Base-by-base conservation (phyloP, 2,113 vertebrate species). In the Balaenoptera acutorostrata region DNA sequence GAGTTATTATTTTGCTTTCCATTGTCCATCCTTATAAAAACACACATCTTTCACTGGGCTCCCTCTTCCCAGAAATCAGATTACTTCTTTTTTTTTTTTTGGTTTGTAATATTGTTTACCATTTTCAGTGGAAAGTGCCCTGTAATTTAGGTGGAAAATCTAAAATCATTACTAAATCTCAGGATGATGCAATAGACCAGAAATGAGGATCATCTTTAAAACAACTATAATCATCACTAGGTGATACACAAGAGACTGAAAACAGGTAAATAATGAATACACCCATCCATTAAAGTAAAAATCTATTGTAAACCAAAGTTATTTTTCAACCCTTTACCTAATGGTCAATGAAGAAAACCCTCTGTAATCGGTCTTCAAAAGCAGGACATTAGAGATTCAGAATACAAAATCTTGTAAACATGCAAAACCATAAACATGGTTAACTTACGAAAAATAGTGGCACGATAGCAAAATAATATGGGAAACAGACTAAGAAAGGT, bases 1-100 rank as follows among this genome's bases (percentile, higher is more conserved):
- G 99, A 99, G 99, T 99, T 99, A 99, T 99, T 99, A 99, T 99
- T 99, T 99, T 99, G 99, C 99, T 99, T 99, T 99, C 99, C 99
- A 99, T 99, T 99, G 99, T 99, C 99, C 98, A 98, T 99, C 99
- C 99, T 99, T 99, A 99, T 99, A 99, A 99, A 99, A 99, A 99
- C 98, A 98, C 98, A 98, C 99, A 99, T 99, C 99, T 99, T 99
- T 99, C 99, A 99, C 97, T 99, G 98, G 98, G 98, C 99, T 99
- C 99, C 99, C 98, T 99, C 99, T 99, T 98, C 99, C 99, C 99
- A 98, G 98, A 99, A 99, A 99, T 98, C 98, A 98, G 99, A 99
- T 99, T 99, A 99, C 98, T 99, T 98, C 98, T 98, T 97, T 96
- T 97, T 57, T 49, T 52, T 52, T 75, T 96, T 97, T 98, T 98